Conservation (phyloP, 2,888 invertebrate genomes). For the Brachypterus glaber region DNA sequence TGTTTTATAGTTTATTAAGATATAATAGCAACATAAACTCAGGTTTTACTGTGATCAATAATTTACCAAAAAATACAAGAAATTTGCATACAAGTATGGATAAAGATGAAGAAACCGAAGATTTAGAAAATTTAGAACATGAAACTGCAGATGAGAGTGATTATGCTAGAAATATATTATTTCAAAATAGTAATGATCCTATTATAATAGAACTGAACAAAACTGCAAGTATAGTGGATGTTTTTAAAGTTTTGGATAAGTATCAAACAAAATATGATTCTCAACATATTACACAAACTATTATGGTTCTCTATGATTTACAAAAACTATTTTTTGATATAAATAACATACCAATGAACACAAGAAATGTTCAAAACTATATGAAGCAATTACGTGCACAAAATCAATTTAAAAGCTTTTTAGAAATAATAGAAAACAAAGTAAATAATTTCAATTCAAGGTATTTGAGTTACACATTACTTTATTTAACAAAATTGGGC, state of each 20-base stretch:
- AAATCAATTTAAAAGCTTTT: constrained; percentile 24
- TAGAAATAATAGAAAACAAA: constrained; percentile 27
- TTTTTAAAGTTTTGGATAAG: constrained; percentile 33
- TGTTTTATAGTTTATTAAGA: too few relatives aligned
- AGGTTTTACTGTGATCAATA: too few relatives aligned
- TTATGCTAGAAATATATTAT: constrained; percentile 3
- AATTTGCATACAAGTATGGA: too few relatives aligned
- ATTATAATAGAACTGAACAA: constrained; percentile 30
- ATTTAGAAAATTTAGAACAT: not conserved
- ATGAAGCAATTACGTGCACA: too few relatives aligned
- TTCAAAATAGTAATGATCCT: constrained; percentile 26
- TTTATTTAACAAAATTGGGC: constrained; percentile 44
- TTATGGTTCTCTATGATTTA: constrained; percentile 37
- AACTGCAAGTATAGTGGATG: constrained; percentile 35
- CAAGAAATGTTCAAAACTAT: too few relatives aligned
- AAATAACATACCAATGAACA: constrained; percentile 1
- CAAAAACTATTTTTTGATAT: constrained; percentile 30
- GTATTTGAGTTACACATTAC: constrained; percentile 39
- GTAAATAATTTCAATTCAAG: constrained; percentile 34
- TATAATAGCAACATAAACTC: too few relatives aligned
- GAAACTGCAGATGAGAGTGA: not conserved
- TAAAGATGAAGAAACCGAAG: constrained; percentile 1
- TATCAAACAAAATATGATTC: constrained; percentile 20
- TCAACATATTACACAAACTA: constrained; percentile 26
- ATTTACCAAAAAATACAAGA: too few relatives aligned